Conservation (phyloP, 2,888 invertebrate genomes). For the Caenorhabditis sp. region DNA sequence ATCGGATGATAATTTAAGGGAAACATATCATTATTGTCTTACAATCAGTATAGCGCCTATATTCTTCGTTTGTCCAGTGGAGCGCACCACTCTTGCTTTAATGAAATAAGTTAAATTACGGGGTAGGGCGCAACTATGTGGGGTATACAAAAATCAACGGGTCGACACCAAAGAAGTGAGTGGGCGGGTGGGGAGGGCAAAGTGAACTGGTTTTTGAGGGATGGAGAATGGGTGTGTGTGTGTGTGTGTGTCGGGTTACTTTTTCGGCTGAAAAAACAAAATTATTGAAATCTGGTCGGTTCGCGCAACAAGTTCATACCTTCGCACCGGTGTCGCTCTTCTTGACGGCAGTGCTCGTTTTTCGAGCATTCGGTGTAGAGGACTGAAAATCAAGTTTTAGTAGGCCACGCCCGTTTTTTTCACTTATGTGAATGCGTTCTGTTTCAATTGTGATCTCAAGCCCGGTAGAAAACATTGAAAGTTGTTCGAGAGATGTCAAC, state of each 20-base stretch:
- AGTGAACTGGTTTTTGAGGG: background rate
- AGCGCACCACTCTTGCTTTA: background rate
- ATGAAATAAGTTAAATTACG: background rate
- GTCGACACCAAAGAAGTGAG: background rate
- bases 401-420: background rate
- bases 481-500: too few species aligned
- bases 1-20: too few species aligned
- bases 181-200: background rate
- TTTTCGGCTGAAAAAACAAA: background rate
- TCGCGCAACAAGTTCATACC: conserved; percentile 12
- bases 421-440: too few species aligned
- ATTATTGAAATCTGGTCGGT: background rate
- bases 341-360: conserved; percentile 76
- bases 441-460: too few species aligned
- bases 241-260: background rate
- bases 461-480: too few species aligned
- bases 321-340: conserved; percentile 66
- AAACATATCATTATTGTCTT: too few species aligned
- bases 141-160: background rate
- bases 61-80: too few species aligned
- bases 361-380: conserved; percentile 67
- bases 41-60: conserved; percentile 12
- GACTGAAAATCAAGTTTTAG: conserved; percentile 29
- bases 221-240: background rate
- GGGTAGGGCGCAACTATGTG: background rate